These are phyloP conservation scores for Heliangelus exortis DNA, from an alignment of 2,797 vertebrate genomes.

Conservation along the genomic window DNA sequence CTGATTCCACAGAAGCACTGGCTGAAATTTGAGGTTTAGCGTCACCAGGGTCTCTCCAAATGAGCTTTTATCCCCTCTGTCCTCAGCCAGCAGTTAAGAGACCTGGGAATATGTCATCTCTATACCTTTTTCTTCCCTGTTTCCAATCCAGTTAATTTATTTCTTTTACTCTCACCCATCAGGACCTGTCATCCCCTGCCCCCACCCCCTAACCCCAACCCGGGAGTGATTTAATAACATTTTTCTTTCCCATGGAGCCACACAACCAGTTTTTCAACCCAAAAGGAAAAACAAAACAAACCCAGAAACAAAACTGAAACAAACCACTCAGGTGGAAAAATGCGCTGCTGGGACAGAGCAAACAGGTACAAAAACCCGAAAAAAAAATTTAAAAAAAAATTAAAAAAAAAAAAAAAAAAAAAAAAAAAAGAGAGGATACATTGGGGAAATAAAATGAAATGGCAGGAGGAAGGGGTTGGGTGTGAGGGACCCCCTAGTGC, in stretches of 20 bases:
- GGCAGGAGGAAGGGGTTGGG: neutral
- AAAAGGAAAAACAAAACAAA: neutral
- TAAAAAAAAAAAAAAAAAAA: neutral
- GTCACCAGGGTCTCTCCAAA: neutral
- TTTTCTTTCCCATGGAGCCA: neutral
- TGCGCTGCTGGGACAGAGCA: neutral
- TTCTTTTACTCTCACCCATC: neutral
- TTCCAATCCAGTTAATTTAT: neutral
- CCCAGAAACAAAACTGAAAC: no score
- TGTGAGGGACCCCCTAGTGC: neutral
- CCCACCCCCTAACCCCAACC: no score
- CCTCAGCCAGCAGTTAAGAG: neutral
- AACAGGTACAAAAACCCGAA: neutral
- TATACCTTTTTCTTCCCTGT: neutral
- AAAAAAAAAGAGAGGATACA: neutral
- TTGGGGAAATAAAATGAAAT: no score
- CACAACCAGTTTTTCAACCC: neutral
- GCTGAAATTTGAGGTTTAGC: no score
- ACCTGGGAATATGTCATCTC: neutral
- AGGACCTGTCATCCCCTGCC: neutral
- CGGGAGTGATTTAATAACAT: neutral
- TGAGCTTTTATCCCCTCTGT: neutral
- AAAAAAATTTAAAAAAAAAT: neutral
- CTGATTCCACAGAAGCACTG: no score
- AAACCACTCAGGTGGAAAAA: fast-evolving